Evolutionary conservation across 2,888 invertebrate genomes (phyloP), one percentile per base, ranked within the genome.

Genomic region (Rutpela maculata): DNA sequence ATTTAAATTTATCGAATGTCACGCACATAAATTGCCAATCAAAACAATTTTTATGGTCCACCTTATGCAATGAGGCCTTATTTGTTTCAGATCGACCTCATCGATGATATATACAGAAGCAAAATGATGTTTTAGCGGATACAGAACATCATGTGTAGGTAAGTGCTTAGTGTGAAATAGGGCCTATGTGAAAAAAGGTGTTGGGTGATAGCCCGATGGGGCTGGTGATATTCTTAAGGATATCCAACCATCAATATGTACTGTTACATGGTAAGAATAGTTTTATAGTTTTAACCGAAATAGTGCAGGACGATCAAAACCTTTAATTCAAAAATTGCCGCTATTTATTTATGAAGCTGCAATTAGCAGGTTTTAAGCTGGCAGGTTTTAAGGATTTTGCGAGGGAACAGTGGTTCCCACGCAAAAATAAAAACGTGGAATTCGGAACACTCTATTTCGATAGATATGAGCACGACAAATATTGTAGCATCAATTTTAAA

Each of bases 61-160:
- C 22, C 15, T 55, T 55, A 67, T 65, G 67, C 67, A 55, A 67
- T 67, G 19, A 67, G 67, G 2, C 67, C 67, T 55, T 67, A 26
- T 67, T 67, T 26, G 67, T 26, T 26, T 22, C 55, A 67, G 55
- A 26, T 56, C 11, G 43, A 65, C 65, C 65, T 43, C 65, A 18
- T 19, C 22, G 43, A 43, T 19, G 31, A 35, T n/a, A 17, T 2
- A 65, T 18, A 12, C 38, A 65, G 31, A 38, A 10, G 7, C 12
- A 15, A 18, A 26, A 38, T 35, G 31, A 65, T 59, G 12, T 18
- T 59, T 22, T 18, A 22, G 1, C 10, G 18, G 59, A 22, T 11
- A 15, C 22, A 59, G 22, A 59, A 19, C 11, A 22, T 59, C 59
- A 15, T 19, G 59, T 22, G 59, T 19, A 59, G 19, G 22, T 19